A percentile compares a stretch with the other conserved stretches of the same genome.
These are phyloP conservation scores for Meteorus cinctellus DNA, from an alignment of 2,888 invertebrate genomes.

Conservation along the genomic window DNA sequence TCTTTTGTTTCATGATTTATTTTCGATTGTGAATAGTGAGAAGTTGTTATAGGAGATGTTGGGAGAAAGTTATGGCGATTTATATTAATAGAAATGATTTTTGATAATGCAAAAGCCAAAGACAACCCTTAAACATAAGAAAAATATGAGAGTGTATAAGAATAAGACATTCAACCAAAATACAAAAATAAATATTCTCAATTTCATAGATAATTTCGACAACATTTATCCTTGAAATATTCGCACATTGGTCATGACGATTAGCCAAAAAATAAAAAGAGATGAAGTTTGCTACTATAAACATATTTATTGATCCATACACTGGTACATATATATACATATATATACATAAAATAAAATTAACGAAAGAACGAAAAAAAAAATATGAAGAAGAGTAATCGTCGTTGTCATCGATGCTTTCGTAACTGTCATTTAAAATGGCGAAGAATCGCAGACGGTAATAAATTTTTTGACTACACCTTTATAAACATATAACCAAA, in stretches of 20 bases:
- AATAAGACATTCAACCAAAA: too few species aligned
- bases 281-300: neutral
- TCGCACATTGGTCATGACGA: neutral
- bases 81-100: too few species aligned
- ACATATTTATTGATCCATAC: neutral
- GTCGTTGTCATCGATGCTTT: conserved; percentile 24
- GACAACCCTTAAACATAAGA: too few species aligned
- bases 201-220: neutral
- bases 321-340: neutral
- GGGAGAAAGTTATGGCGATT: too few species aligned
- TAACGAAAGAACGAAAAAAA: neutral
- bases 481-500: neutral
- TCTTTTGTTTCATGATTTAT: too few species aligned
- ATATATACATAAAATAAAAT: neutral
- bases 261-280: neutral
- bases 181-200: neutral
- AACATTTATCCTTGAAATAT: conserved; percentile 7
- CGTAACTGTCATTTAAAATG: conserved; percentile 33
- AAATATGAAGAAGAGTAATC: conserved; percentile 19
- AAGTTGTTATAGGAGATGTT: too few species aligned
- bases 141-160: too few species aligned
- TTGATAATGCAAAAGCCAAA: too few species aligned
- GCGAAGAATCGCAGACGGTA: conserved; percentile 36
- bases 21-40: too few species aligned
- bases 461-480: conserved; percentile 34